Conservation (phyloP, 2,888 invertebrate species). For the Dioctria rufipes region DNA sequence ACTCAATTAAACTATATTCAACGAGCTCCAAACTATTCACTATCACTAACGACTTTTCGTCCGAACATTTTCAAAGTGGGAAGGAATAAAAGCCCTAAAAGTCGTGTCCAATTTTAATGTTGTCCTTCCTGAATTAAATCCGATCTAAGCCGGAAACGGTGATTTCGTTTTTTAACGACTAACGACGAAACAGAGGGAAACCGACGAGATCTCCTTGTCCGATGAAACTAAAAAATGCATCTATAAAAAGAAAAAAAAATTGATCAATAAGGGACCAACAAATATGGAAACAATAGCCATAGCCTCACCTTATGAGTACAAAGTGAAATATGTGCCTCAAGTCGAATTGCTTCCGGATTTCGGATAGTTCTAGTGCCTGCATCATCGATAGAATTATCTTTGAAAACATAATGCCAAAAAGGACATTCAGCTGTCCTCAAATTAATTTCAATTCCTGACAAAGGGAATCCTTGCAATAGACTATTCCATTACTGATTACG, state of each 20-base stretch:
- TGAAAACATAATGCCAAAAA: conserved; percentile 36
- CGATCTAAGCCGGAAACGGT: conserved; percentile 30
- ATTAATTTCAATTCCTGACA: conserved; percentile 52
- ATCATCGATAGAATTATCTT: conserved; percentile 2
- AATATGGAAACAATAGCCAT: conserved; percentile 12
- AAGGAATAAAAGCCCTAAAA: neutral
- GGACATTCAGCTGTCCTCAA: conserved; percentile 22
- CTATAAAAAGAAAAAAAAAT: neutral
- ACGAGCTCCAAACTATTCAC: no score
- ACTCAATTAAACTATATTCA: no score
- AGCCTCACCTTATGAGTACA: neutral
- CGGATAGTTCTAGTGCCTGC: neutral
- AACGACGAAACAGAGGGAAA: neutral
- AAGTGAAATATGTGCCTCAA: conserved; percentile 52
- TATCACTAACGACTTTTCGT: no score
- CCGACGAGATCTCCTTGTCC: neutral
- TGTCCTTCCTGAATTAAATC: conserved; percentile 40
- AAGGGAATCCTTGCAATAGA: conserved; percentile 52
- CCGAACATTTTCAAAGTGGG: neutral
- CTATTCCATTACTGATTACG: conserved; percentile 8
- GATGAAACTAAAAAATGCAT: neutral
- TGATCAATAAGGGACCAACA: conserved; percentile 28
- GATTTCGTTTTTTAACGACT: conserved; percentile 26
- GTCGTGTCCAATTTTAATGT: conserved; percentile 17
- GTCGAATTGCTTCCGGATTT: conserved; percentile 58